A percentile compares a stretch with the other conserved stretches of the same genome.
phyloP scores from a whole-genome alignment of 2,113 vertebrate genomes.

The Elephantulus edwardii region DNA sequence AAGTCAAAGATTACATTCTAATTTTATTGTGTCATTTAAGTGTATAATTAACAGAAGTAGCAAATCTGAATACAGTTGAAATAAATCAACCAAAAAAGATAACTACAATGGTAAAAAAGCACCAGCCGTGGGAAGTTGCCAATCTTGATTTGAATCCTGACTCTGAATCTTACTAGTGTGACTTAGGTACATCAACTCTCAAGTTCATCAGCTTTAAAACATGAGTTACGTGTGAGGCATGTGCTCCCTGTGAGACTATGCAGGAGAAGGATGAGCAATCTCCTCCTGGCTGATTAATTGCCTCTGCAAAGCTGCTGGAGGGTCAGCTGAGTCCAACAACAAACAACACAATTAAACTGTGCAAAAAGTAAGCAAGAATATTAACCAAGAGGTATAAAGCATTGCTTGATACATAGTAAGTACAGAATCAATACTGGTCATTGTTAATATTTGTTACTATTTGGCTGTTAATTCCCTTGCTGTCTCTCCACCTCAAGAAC shows the following conservation, averaged over 20 bases:
- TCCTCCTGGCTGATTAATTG: too few species aligned
- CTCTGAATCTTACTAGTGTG: not conserved
- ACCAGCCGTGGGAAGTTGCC: not conserved
- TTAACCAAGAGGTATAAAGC: not conserved
- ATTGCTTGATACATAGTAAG: not conserved
- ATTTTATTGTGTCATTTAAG: not conserved
- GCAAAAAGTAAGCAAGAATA: not conserved
- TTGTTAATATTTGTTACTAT: not conserved
- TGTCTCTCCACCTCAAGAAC: not conserved
- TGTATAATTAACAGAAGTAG: not conserved
- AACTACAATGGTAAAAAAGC: not conserved
- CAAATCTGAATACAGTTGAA: not conserved
- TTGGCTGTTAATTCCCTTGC: not conserved
- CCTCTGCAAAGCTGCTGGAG: too few species aligned
- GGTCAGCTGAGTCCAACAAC: too few species aligned
- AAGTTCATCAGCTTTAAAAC: conserved; percentile 4
- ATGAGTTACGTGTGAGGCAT: not conserved
- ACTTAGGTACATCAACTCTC: not conserved
- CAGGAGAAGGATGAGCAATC: too few species aligned
- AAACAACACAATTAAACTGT: too few species aligned
- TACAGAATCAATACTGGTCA: not conserved
- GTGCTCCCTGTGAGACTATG: too few species aligned
- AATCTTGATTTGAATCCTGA: not conserved
- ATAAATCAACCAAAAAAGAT: not conserved
- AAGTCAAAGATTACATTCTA: not conserved